Base-by-base conservation (phyloP, 2,888 invertebrate genomes). In the Callyntrura sp. region DNA sequence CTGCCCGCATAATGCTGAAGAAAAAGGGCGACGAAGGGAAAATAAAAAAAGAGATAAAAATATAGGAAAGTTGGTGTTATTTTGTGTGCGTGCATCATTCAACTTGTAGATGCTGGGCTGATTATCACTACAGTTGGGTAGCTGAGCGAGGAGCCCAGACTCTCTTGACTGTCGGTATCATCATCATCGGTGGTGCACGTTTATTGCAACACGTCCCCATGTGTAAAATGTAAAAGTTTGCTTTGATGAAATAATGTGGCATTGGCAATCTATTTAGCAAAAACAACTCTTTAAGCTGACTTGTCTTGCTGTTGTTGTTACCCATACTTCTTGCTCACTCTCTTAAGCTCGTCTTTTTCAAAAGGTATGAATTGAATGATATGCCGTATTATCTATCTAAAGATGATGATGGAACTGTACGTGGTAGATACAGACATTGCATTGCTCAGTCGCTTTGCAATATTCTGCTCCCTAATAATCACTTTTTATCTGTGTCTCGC, bases 191-290 rank as follows among this genome's bases (percentile, higher is more conserved):
- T 73, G 48, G 68, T 51, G 14, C 76, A 17, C 76, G 51, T 76
- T 48, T 76, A 25, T 20, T 25, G 25, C 76, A 14, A 76, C 76
- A 76, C 76, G 51, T 51, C 48, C 6, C 35, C 6, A 2, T n/a
- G 23, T 51, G 20, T 73, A 76, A 76, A 76, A 76, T 25, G 48
- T 76, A 51, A 51, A 25, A 70, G 70, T 70, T 70, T 51, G 8
- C 76, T 76, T 76, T 76, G 76, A 76, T 76, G 76, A 76, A 76
- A 51, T 76, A 76, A 51, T 51, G 51, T 76, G 76, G 76, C 73
- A 76, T 76, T 76, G 51, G 51, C 76, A 48, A 76, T 76, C 76
- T 51, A 76, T 76, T 76, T 76, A 76, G 76, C 76, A 76, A 51
- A 35, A 76, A 76, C 76, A 76, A 76, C 76, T 76, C 51, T 51